Base-by-base conservation (phyloP, 2,113 vertebrate species). In the Callipepla squamata region DNA sequence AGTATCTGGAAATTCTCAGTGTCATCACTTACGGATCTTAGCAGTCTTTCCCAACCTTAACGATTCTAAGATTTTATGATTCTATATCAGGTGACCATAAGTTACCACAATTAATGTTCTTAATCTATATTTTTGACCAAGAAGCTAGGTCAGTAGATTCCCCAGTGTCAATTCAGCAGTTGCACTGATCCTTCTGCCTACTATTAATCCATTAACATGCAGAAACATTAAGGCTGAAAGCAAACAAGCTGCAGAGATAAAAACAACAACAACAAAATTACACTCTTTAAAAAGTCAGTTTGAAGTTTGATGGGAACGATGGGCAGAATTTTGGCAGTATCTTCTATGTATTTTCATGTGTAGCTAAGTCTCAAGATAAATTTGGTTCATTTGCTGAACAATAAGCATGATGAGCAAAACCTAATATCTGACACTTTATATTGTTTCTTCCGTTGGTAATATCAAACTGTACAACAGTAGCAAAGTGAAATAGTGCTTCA, bases 361-460 rank as follows among this genome's bases (percentile, higher is more conserved):
- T 59, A 72, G 22, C 22, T 68, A 80, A 48, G n/a, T 77, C 76
- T 85, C 55, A 47, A 51, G 69, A 59, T 61, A 40, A 65, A 26
- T 90, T 92, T 63, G 30, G n/a, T 91, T 68, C 45, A 47, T 87
- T 61, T 85, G 81, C 22, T 70, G 61, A 50, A 85, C 65, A 66
- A 38, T 21, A 59, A 91, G 85, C 84, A 89, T 95, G 85, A 91
- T 13, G 15, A 89, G 74, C 69, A 78, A 79, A 69, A 66, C 38
- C 48, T 69, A 82, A 81, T 53, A 91, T 61, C 87, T 9, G 20
- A 57, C 59, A 74, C 21, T 79, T 88, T 11, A n/a, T 79, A 61
- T 81, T 40, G 68, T 88, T 87, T 85, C n/a, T 75, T 90, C 82
- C 65, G 45, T 70, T 69, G 44, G 45, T 72, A 50, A 67, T 32